phyloP scores from a whole-genome alignment of 2,888 invertebrate species.

The Xestoiulus laeticollis region DNA sequence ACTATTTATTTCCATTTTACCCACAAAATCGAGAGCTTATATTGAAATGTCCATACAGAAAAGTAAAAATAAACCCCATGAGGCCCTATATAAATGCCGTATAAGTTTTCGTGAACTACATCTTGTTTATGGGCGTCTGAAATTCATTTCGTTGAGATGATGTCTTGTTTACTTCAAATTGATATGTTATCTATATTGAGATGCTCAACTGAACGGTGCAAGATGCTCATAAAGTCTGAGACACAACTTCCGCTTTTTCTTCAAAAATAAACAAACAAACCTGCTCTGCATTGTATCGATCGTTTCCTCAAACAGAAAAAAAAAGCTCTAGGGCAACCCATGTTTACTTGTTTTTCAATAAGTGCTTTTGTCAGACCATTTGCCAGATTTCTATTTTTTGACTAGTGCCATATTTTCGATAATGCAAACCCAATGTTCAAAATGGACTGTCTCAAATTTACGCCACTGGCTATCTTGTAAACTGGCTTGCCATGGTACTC shows the following conservation, averaged over 20 bases:
- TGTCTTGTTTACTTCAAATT: neutral
- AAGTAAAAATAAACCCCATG: neutral
- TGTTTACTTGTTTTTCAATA: conserved; percentile 1
- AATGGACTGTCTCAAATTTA: neutral
- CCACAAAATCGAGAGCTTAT: no score
- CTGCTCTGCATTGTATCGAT: neutral
- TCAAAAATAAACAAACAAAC: neutral
- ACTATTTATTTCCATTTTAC: no score
- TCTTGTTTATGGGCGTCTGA: neutral
- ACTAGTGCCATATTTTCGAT: neutral
- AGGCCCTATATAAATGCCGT: neutral
- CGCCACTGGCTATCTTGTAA: neutral
- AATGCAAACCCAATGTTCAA: neutral
- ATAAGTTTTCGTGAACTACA: neutral
- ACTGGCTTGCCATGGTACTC: neutral
- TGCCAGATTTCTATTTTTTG: neutral
- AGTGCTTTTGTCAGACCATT: neutral
- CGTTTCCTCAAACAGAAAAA: neutral
- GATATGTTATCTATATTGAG: neutral
- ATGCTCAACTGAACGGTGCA: neutral
- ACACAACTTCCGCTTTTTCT: conserved; percentile 20
- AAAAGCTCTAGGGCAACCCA: neutral
- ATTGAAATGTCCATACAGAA: no score
- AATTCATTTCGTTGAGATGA: neutral
- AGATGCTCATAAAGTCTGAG: conserved; percentile 11